Evolutionary conservation across 2,888 invertebrate species (phyloP).

Genomic region (Aleiodes leptofemur): DNA sequence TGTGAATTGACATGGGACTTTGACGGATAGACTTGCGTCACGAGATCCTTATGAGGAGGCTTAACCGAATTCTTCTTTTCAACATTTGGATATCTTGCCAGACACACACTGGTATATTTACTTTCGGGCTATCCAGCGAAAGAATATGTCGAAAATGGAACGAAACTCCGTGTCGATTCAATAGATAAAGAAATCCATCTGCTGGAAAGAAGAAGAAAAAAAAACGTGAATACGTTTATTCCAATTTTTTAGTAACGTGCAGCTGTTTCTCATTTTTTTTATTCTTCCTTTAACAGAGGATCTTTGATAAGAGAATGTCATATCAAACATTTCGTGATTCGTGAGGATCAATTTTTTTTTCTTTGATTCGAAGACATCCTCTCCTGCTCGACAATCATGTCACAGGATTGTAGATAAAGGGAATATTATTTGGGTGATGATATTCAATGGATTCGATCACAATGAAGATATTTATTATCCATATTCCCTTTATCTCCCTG

Average conservation of each 20-base stretch:
- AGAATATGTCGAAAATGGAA: constrained; percentile 7
- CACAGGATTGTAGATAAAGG: not conserved
- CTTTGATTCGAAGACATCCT: not conserved
- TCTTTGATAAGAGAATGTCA: constrained; percentile 5
- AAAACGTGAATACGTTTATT: constrained; percentile 14
- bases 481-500: not conserved
- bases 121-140: not conserved
- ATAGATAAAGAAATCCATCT: constrained; percentile 33
- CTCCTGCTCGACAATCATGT: constrained; percentile 6
- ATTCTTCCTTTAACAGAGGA: not conserved
- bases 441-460: constrained; percentile 2
- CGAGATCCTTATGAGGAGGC: constrained; percentile 16
- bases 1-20: constrained; percentile 22
- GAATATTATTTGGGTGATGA: not conserved
- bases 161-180: constrained; percentile 18
- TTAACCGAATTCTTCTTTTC: not conserved
- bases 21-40: constrained; percentile 25
- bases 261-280: not conserved
- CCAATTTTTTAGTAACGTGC: constrained; percentile 9
- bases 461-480: not conserved
- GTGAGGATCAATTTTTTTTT: constrained; percentile 3
- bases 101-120: constrained; percentile 26
- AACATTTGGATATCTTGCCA: not conserved
- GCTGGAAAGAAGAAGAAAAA: not conserved
- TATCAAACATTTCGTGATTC: constrained; percentile 23